Evolutionary conservation across 92 coral and sea anemone species (phyloP), one percentile per base, ranked within the genome.

Genomic region (Porites divaricata): DNA sequence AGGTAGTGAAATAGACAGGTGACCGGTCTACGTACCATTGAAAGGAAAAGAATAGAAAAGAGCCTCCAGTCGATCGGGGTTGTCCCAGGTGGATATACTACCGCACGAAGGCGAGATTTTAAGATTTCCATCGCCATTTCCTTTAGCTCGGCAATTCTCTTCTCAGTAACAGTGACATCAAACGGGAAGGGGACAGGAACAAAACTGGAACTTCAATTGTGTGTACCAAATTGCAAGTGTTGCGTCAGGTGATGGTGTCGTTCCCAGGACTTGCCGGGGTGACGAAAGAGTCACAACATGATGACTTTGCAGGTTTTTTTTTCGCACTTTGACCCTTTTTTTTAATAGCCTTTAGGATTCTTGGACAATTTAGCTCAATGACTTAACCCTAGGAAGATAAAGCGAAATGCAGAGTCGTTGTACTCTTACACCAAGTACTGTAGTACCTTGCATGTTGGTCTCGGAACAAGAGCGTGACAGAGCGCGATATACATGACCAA

Each of bases 61-160:
- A 84, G 69, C 61, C 65, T 89, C 89, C 92, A 89, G 41, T 66
- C 73, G 70, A 89, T 28, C 17, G 89, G 83, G 21, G 82, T 79
- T 8, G 92, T 78, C 68, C 89, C 92, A 26, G 88, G 84, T 8
- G 92, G 89, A 63, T 72, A 85, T 2, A 85, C 48, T 53, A 89
- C 73, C 19, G 69, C 64, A 54, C 79, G 80, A n/a, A 79, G 13
- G 24, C 22, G 61, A 74, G 81, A 74, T 52, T 22, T 83, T 22
- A 82, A 8, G 84, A 52, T n/a, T 11, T 80, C 48, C 84, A 80
- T 80, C 23, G 14, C 65, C 65, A 61, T 54, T 54, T 54, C 10
- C 14, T 11, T 2, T 2, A 11, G 16, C 16, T 15, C 16, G 59
- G 10, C 59, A 54, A 54, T 15, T 11, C 58, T 53, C 45, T 35